phyloP scores from a whole-genome alignment of 2,797 vertebrate genomes.

The Melopsittacus undulatus region DNA sequence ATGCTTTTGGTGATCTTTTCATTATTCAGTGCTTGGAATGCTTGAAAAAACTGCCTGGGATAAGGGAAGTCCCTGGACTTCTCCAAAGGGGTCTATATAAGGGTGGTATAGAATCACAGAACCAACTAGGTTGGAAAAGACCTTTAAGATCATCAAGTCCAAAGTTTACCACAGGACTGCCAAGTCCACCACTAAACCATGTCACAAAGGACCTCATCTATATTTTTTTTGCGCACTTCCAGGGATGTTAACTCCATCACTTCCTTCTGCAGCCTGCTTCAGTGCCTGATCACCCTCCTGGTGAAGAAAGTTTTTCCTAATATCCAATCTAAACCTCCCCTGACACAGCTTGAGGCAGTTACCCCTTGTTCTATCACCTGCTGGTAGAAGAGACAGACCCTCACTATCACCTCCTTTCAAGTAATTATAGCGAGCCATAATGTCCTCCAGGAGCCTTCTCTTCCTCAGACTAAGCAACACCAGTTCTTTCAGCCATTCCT shows the following conservation, averaged over 20 bases:
- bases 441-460: background rate
- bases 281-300: background rate
- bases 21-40: background rate
- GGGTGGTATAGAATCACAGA: background rate
- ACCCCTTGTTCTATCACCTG: background rate
- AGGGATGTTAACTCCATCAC: background rate
- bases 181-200: background rate
- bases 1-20: background rate
- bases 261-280: background rate
- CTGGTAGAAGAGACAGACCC: background rate
- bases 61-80: background rate
- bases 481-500: too few species aligned
- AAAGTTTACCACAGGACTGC: background rate
- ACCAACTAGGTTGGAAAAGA: background rate
- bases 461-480: background rate
- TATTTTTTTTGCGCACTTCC: background rate
- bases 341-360: background rate
- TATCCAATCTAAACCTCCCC: background rate
- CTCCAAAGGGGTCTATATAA: background rate
- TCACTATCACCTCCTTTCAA: background rate
- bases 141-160: background rate
- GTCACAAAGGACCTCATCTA: background rate
- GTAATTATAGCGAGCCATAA: background rate
- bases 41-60: background rate
- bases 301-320: background rate